Conservation (phyloP, 2,888 invertebrate genomes). For the Epinotia brunnichana region DNA sequence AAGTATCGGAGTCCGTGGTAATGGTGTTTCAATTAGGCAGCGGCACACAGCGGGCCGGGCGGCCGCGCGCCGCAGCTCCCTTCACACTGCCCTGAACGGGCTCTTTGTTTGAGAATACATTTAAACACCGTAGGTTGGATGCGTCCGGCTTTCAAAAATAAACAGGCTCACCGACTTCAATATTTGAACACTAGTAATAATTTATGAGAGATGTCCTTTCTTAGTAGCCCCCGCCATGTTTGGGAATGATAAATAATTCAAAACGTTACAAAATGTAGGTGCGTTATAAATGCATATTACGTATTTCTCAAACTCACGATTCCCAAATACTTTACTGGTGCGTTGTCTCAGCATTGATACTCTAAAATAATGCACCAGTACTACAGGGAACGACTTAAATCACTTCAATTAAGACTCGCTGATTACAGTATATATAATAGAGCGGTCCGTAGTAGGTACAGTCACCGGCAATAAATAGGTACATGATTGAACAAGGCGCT, state of each 20-base stretch:
- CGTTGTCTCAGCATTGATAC: neutral
- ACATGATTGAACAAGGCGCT: too few species aligned
- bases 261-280: conserved; percentile 12
- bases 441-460: too few species aligned
- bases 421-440: too few species aligned
- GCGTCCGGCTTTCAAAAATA: conserved; percentile 70
- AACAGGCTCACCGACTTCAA: conserved; percentile 62
- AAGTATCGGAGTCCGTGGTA: conserved; percentile 50
- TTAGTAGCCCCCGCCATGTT: conserved; percentile 49
- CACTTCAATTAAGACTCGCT: too few species aligned
- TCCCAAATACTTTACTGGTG: neutral
- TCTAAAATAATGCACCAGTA: too few species aligned
- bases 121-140: conserved; percentile 73
- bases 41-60: conserved; percentile 51
- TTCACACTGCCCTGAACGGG: conserved; percentile 69
- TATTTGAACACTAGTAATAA: conserved; percentile 72
- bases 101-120: conserved; percentile 81
- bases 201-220: conserved; percentile 65
- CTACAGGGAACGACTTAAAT: too few species aligned
- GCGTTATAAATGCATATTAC: neutral
- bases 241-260: conserved; percentile 32
- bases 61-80: conserved; percentile 65
- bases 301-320: neutral
- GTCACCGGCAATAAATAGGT: too few species aligned
- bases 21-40: conserved; percentile 75